Evolutionary conservation across 2,888 invertebrate species (phyloP), one percentile per base, ranked within the genome.

Genomic region (Poecilobothrus nobilitatus): DNA sequence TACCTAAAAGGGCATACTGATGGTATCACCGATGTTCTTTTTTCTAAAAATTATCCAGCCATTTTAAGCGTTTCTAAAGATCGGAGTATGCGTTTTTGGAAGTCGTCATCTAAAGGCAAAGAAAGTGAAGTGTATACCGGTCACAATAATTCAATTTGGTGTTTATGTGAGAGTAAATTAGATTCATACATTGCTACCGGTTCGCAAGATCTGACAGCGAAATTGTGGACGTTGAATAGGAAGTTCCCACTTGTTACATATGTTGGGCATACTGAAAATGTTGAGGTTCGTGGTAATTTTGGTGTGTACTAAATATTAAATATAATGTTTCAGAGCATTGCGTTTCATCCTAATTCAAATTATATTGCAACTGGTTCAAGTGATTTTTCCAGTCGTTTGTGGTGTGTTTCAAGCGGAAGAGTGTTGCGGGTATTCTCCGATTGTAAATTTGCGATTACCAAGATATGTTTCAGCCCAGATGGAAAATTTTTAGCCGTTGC

Each of bases 71-170:
- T 87, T 1, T 90, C 91, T 2, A 89, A 90, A 76, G 95, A 95
- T 80, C 86, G 85, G 72, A 89, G 90, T 63, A 86, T 92, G 86
- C 84, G 91, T 72, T 88, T 88, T 7, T 93, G 92, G 92, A 84
- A 86, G 74, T 84, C 90, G 2, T 82, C 84, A n/a, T 78, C 74
- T 65, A 86, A 87, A 77, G 88, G 88, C 73, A 85, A 86, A 8
- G 91, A 91, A 78, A 87, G 88, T 18, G 87, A 88, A 63, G 74
- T 78, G 1, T 80, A 78, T 70, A 86, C 89, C 75, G 96, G 95
- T 41, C 96, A 97, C 81, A 89, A 88, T 77, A 91, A 92, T 77
- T 92, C 95, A 1, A 89, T 97, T 73, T 96, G 95, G 92, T 92
- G 92, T 78, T 84, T 95, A 79, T 91, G 91, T 77, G 85, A 87